Conservation (phyloP, 2,113 vertebrate genomes). For the Halichoerus grypus region DNA sequence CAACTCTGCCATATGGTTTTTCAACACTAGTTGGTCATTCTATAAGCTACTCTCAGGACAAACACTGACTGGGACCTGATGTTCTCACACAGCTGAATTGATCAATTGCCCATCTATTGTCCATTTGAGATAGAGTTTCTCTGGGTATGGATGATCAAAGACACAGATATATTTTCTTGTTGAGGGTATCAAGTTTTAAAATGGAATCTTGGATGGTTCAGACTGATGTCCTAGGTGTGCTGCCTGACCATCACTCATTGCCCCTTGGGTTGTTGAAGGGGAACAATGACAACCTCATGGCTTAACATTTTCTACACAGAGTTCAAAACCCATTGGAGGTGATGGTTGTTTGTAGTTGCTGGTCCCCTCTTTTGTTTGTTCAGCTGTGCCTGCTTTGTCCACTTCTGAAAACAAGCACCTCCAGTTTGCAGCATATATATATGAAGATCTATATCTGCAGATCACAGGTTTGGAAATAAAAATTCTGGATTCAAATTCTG, state of each 20-base stretch:
- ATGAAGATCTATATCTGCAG: background rate
- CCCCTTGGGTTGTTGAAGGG: background rate
- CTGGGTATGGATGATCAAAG: background rate
- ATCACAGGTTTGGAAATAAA: background rate
- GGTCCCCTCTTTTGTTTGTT: background rate
- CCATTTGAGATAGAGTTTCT: background rate
- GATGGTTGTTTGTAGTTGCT: background rate
- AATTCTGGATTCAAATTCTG: background rate
- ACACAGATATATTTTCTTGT: background rate
- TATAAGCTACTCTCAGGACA: background rate
- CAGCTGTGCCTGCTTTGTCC: background rate
- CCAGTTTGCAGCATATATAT: background rate
- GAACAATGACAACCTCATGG: background rate
- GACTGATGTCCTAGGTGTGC: no score
- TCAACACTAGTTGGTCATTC: background rate
- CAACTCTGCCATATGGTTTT: background rate
- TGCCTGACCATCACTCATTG: background rate
- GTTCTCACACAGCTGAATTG: background rate
- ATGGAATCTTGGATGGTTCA: background rate
- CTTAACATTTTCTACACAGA: background rate
- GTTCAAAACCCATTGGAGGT: background rate
- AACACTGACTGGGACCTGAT: background rate
- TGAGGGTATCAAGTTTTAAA: background rate
- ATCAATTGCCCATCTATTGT: background rate
- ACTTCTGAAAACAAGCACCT: background rate